A percentile compares a stretch with the other conserved stretches of the same genome.
Conservation (phyloP, 2,113 vertebrate species). For the Cheirogaleus medius region DNA sequence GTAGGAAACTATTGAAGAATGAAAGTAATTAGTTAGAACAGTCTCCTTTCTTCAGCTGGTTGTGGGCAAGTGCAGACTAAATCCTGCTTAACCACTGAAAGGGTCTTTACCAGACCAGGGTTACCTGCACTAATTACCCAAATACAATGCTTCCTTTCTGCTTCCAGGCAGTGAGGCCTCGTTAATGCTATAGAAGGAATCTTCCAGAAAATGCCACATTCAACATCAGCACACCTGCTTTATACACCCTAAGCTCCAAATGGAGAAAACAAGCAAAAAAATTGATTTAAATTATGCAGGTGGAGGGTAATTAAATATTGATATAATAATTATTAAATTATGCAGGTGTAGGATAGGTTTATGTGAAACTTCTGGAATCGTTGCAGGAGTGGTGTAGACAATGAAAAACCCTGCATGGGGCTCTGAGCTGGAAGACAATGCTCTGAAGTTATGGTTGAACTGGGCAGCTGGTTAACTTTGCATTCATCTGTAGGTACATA, state of each 20-base stretch:
- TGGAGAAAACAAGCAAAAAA: conserved; percentile 75
- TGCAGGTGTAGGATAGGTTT: conserved; percentile 80
- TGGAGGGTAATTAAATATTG: conserved; percentile 82
- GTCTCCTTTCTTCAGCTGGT: neutral
- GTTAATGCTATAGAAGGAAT: conserved; percentile 67
- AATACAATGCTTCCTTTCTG: conserved; percentile 10
- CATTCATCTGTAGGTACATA: neutral
- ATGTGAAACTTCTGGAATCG: conserved; percentile 79
- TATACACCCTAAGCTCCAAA: conserved; percentile 74
- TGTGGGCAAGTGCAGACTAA: neutral
- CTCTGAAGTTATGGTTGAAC: conserved; percentile 64
- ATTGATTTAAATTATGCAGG: conserved; percentile 83
- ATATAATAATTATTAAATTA: conserved; percentile 84
- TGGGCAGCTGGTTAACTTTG: conserved; percentile 66
- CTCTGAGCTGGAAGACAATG: conserved; percentile 57
- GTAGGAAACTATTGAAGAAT: neutral
- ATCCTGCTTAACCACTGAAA: neutral
- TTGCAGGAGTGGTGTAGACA: conserved; percentile 74
- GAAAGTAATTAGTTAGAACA: neutral
- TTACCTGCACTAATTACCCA: conserved; percentile 15
- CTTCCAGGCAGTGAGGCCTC: conserved; percentile 26
- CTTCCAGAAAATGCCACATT: conserved; percentile 74
- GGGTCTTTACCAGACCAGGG: conserved; percentile 14
- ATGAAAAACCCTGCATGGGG: conserved; percentile 80
- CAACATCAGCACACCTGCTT: conserved; percentile 75